phyloP scores from a whole-genome alignment of 2,888 invertebrate genomes.

The Tholera decimalis region DNA sequence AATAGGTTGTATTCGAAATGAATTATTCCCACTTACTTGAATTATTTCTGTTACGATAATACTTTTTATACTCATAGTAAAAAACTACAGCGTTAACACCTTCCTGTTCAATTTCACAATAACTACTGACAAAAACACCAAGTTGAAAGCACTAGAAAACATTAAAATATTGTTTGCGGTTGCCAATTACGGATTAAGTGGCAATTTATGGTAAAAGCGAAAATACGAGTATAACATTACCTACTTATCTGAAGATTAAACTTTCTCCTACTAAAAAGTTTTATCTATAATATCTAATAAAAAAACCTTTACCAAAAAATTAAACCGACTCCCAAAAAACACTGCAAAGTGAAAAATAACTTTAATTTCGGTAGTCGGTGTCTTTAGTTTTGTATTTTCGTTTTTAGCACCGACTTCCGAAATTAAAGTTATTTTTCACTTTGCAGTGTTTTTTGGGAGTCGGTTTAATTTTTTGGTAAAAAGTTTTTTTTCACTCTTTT shows the following conservation, averaged over 20 bases:
- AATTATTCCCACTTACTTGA: slow-evolving; percentile 32
- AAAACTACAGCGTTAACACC: slow-evolving; percentile 4
- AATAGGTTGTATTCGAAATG: too few relatives aligned
- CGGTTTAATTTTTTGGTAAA: too few relatives aligned
- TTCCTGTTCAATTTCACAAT: slow-evolving; percentile 4
- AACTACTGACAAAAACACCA: slow-evolving; percentile 17
- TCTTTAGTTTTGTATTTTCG: too few relatives aligned
- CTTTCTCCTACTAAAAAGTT: slow-evolving; percentile 17
- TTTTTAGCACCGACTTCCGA: too few relatives aligned
- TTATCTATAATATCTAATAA: background rate
- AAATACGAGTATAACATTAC: slow-evolving; percentile 5
- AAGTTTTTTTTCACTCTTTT: too few relatives aligned
- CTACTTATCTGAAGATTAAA: background rate
- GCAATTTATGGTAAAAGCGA: slow-evolving; percentile 26
- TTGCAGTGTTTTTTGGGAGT: too few relatives aligned
- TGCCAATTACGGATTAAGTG: slow-evolving; percentile 1
- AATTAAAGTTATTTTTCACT: too few relatives aligned
- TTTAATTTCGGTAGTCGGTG: too few relatives aligned
- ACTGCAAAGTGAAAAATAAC: too few relatives aligned
- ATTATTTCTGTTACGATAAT: slow-evolving; percentile 26
- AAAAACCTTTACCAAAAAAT: too few relatives aligned
- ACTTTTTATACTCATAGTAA: slow-evolving; percentile 17
- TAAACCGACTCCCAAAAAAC: too few relatives aligned
- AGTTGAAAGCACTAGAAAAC: background rate
- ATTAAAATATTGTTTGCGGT: slow-evolving; percentile 32